Conservation (phyloP, 2,797 vertebrate species). For the Melanotaenia trifasciata region DNA sequence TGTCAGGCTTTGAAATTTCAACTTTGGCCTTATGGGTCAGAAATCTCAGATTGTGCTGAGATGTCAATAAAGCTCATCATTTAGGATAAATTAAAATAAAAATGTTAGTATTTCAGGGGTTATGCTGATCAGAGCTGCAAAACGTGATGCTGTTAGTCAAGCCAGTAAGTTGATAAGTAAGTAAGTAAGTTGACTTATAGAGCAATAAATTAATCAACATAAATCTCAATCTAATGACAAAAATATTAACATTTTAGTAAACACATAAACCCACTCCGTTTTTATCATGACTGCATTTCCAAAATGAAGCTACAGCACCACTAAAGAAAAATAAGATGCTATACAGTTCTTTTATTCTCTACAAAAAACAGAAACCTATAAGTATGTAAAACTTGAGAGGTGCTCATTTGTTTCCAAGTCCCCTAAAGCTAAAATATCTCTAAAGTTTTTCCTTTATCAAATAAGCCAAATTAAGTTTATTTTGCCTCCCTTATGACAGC, state of each 20-base stretch:
- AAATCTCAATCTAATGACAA: neutral
- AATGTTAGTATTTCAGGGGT: neutral
- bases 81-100: neutral
- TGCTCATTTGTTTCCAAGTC: neutral
- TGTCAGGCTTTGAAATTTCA: constrained; percentile 5
- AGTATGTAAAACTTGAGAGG: neutral
- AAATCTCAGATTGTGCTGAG: neutral
- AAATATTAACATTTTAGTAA: neutral
- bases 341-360: neutral
- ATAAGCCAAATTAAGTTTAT: neutral
- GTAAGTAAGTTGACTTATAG: neutral
- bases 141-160: neutral
- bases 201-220: neutral
- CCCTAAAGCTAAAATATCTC: neutral
- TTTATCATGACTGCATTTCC: too few species aligned
- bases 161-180: too few species aligned
- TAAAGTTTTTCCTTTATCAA: neutral
- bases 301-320: too few species aligned
- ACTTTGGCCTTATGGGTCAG: neutral
- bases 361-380: neutral
- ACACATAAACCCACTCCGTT: too few species aligned
- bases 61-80: neutral
- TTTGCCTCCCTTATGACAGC: neutral
- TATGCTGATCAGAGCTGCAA: neutral
- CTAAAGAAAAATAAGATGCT: neutral